These are phyloP conservation scores for Oreotrochilus melanogaster DNA, from an alignment of 2,113 vertebrate species.

Conservation along the genomic window DNA sequence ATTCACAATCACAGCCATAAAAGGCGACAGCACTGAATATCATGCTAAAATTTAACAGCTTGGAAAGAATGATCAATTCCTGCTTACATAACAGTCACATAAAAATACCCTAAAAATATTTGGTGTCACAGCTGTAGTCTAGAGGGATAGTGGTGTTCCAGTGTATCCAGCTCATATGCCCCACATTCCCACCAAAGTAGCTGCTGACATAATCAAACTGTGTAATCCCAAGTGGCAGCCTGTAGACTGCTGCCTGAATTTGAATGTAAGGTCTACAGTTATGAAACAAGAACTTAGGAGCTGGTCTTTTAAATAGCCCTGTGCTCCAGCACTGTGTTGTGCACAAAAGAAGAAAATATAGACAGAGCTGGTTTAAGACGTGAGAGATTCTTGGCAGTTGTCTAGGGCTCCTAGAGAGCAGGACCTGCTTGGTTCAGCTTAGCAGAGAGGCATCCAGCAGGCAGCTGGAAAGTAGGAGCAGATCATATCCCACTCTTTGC, in stretches of 20 bases:
- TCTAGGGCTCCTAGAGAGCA: neutral
- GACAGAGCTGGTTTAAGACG: neutral
- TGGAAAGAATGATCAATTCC: neutral
- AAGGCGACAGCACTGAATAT: neutral
- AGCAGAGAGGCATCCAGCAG: neutral
- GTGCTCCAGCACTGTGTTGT: neutral
- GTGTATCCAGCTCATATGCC: too few species aligned
- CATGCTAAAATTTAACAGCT: neutral
- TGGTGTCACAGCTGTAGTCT: neutral
- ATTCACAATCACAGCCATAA: neutral
- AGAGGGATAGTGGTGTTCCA: neutral
- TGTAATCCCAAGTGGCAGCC: neutral
- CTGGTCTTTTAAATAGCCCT: neutral
- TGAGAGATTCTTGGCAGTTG: neutral
- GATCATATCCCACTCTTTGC: neutral
- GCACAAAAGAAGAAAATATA: neutral
- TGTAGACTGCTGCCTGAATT: neutral
- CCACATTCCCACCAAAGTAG: too few species aligned
- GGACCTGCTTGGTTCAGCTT: neutral
- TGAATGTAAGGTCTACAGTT: accelerated
- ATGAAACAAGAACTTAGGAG: neutral
- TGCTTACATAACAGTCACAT: neutral
- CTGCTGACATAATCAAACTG: neutral
- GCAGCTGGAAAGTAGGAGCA: neutral
- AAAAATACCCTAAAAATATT: neutral